These are phyloP conservation scores for Graphium colonna DNA, from an alignment of 2,888 invertebrate species.

Conservation along the genomic window DNA sequence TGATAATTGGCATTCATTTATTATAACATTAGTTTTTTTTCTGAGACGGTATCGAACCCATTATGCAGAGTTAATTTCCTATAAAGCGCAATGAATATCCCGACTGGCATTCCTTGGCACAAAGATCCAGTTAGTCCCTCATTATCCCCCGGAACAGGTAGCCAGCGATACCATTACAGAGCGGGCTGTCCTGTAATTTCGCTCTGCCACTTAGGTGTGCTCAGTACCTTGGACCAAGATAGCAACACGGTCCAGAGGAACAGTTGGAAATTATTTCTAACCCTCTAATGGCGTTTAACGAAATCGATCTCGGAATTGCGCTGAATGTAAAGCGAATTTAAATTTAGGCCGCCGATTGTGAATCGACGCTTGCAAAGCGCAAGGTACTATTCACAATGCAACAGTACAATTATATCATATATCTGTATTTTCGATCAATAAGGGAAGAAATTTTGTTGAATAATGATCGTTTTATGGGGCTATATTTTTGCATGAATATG, in stretches of 20 bases:
- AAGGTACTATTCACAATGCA: too few relatives aligned
- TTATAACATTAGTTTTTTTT: too few relatives aligned
- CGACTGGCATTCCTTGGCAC: conserved; percentile 44
- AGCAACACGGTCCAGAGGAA: conserved; percentile 33
- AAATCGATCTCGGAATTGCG: neutral
- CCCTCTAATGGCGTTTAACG: conserved; percentile 16
- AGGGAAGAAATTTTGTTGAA: too few relatives aligned
- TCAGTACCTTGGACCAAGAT: conserved; percentile 40
- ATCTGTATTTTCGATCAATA: too few relatives aligned
- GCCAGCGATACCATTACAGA: conserved; percentile 42
- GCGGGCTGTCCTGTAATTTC: conserved; percentile 45
- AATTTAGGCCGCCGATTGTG: neutral
- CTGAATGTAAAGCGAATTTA: neutral
- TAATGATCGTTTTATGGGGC: too few relatives aligned
- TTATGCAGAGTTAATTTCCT: conserved; percentile 18
- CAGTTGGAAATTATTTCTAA: conserved; percentile 29
- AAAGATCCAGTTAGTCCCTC: conserved; percentile 59
- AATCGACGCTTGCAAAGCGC: too few relatives aligned
- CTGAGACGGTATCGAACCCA: conserved; percentile 1
- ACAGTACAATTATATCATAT: too few relatives aligned
- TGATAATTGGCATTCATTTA: too few relatives aligned
- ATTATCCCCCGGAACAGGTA: conserved; percentile 63
- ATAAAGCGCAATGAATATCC: conserved; percentile 25
- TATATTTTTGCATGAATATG: too few relatives aligned
- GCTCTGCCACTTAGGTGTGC: conserved; percentile 35